Percentiles rank a stretch among this genome's conserved stretches.
Evolutionary conservation across 2,888 invertebrate genomes (phyloP).

Genomic region (Cephus spinipes): DNA sequence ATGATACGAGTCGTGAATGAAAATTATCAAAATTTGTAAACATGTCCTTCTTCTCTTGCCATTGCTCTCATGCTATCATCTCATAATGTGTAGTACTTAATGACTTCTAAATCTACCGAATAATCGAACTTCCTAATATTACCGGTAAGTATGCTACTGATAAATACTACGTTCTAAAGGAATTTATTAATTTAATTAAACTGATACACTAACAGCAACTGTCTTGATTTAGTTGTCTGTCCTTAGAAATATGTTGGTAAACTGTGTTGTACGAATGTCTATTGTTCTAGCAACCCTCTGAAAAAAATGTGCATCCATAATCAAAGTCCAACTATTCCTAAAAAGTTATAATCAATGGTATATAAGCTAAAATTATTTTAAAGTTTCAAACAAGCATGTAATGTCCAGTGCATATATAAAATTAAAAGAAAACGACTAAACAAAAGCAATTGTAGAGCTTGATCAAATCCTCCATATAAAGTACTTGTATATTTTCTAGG

Average conservation of each 20-base stretch:
- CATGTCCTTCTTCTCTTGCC: not conserved
- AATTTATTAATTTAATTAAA: not conserved
- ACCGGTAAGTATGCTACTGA: constrained; percentile 32
- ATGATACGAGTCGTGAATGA: not conserved
- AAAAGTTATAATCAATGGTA: not conserved
- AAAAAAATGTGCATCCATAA: not conserved
- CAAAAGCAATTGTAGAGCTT: not conserved
- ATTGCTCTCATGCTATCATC: not conserved
- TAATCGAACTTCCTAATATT: constrained; percentile 33
- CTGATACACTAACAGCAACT: not conserved
- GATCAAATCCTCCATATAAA: not conserved
- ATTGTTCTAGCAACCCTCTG: not conserved
- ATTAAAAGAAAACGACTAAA: not conserved
- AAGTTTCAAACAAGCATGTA: not conserved
- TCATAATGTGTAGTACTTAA: constrained; percentile 16
- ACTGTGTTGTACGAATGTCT: not conserved
- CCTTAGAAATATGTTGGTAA: not conserved
- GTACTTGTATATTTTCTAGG: not conserved
- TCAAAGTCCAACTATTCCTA: not conserved
- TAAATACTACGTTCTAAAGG: constrained; percentile 30
- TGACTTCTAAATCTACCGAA: constrained; percentile 29
- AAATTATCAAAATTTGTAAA: not conserved
- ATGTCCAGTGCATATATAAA: not conserved
- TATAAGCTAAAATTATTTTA: not conserved
- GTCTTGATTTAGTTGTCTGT: not conserved